Evolutionary conservation across 2,797 vertebrate species (phyloP).

Genomic region (Pyrocephalus nanus): DNA sequence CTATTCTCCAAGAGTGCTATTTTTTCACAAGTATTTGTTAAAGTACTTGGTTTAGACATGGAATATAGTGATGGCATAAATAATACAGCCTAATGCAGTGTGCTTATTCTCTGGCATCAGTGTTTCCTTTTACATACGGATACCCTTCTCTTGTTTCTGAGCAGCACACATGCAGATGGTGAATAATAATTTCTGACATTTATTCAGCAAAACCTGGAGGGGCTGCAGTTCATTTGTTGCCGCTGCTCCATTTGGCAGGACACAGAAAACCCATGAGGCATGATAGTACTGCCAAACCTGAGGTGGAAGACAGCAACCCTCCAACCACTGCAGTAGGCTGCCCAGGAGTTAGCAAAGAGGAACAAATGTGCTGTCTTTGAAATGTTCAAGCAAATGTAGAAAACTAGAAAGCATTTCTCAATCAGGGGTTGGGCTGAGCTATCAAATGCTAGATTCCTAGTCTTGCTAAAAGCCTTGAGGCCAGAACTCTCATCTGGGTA

Average conservation of each 20-base stretch:
- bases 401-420: not conserved
- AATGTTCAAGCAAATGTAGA: not conserved
- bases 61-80: not conserved
- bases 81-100: not conserved
- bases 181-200: not conserved
- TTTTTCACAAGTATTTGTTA: not conserved
- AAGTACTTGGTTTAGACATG: not conserved
- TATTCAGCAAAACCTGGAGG: constrained; percentile 9
- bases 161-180: not conserved
- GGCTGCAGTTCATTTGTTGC: not conserved
- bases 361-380: not conserved
- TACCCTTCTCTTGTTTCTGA: not conserved
- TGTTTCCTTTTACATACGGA: not conserved
- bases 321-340: rapidly evolving
- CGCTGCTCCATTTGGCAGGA: not conserved
- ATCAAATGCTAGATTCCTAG: not conserved
- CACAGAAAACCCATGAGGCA: not conserved
- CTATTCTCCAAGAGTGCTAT: not conserved
- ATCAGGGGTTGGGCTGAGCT: not conserved
- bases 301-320: not conserved
- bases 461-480: not conserved
- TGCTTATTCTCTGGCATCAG: not conserved
- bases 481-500: not conserved
- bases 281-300: not conserved
- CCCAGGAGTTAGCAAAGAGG: not conserved